phyloP scores from a whole-genome alignment of 2,888 invertebrate genomes.

The Nemotelus pantherinus region DNA sequence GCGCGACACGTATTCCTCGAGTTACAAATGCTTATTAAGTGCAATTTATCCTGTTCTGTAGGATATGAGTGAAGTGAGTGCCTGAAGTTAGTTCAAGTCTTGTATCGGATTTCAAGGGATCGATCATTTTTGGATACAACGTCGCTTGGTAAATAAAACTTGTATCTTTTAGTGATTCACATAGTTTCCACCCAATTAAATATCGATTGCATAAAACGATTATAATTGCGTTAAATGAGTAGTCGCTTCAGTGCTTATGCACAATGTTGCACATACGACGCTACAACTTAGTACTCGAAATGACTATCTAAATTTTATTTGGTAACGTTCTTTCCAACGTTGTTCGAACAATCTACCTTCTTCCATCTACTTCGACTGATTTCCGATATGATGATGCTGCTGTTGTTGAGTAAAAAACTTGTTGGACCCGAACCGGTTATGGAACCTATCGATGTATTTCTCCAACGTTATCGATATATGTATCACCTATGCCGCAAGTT shows the following conservation, averaged over 20 bases:
- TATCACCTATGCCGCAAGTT: conserved; percentile 21
- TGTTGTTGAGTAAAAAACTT: conserved; percentile 26
- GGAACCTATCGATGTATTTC: conserved; percentile 9
- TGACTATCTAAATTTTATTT: conserved; percentile 6
- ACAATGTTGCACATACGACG: no score
- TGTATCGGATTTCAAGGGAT: conserved; percentile 5
- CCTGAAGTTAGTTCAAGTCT: not conserved
- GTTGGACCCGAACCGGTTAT: conserved; percentile 38
- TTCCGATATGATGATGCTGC: not conserved
- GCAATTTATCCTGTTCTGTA: not conserved
- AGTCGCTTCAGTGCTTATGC: no score
- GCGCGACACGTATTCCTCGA: not conserved
- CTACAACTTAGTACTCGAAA: not conserved
- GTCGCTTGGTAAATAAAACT: conserved; percentile 2
- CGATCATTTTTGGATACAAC: not conserved
- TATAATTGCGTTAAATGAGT: conserved; percentile 1
- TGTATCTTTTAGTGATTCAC: conserved; percentile 17
- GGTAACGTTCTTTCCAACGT: conserved; percentile 18
- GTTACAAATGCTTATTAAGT: not conserved
- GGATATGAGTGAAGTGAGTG: not conserved
- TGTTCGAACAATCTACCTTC: not conserved
- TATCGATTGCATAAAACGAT: conserved; percentile 30
- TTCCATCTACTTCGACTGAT: conserved; percentile 1
- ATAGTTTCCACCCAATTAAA: not conserved
- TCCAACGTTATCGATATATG: conserved; percentile 13